Base-by-base conservation (phyloP, 1,140 invertebrate species). In the Microplitis mediator region DNA sequence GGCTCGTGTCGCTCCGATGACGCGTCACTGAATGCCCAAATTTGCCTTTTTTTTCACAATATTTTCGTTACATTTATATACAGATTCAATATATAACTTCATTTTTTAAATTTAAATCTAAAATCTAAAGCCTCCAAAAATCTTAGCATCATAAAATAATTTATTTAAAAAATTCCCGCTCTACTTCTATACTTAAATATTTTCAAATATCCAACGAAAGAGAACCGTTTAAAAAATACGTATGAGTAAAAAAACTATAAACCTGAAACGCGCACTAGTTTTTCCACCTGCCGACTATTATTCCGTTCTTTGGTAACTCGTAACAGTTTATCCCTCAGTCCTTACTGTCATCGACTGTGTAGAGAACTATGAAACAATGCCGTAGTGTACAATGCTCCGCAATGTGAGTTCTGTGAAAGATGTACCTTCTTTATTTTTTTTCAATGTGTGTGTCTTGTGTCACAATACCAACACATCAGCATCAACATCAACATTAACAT, bases 351-450 rank as follows among this genome's bases (percentile, higher is more conserved):
- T 67, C 16, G 50, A 16, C 14, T 51, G 50, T 14, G 36, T 13
- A 39, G 4, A 64, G 51, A 32, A 65, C 63, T 56, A 71, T 75
- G 71, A 75, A 75, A 75, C 74, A 73, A 75, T 75, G 64, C 68
- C 50, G 52, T 6, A 23, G 32, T 73, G 70, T 79, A 81, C 79
- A 82, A 82, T 81, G 69, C 77, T 58, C 70, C 69, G 76, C 77
- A 72, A 81, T 80, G 77, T 75, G 74, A 80, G 67, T 77, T 74
- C 78, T 77, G 79, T 72, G 74, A 81, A 81, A 81, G 78, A 81
- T 81, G 76, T 71, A 51, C 71, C 65, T 67, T 23, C 50, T 56
- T 32, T 23, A 36, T n/a, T 35, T 69, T 36, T 34, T 56, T 31
- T 60, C 32, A n/a, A 32, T 60, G 5, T 16, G n/a, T 16, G 34